Evolutionary conservation across 1,140 invertebrate species (phyloP).

Genomic region (Harpegnathos saltator): DNA sequence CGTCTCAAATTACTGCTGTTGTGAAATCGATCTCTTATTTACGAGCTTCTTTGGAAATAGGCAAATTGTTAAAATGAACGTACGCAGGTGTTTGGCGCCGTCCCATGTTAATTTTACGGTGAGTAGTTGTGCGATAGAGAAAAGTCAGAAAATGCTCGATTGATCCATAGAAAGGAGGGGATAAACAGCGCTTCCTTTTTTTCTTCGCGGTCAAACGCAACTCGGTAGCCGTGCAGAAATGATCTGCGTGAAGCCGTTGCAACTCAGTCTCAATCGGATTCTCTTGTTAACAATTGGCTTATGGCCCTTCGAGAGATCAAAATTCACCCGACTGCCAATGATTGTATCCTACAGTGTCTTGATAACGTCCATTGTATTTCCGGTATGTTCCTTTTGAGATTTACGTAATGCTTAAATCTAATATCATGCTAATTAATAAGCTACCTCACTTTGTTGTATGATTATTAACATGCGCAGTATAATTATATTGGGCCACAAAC

Average conservation of each 20-base stretch:
- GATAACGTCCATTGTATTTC: slow-evolving; percentile 21
- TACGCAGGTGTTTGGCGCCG: too few relatives aligned
- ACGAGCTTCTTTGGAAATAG: neutral
- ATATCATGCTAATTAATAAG: too few relatives aligned
- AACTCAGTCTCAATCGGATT: slow-evolving; percentile 18
- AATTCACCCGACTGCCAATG: slow-evolving; percentile 3
- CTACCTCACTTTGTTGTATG: too few relatives aligned
- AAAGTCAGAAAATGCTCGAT: too few relatives aligned
- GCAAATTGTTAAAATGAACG: neutral
- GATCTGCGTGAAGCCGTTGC: neutral
- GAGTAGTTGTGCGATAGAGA: neutral
- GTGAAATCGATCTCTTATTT: neutral
- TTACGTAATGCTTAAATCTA: too few relatives aligned
- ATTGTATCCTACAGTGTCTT: slow-evolving; percentile 4
- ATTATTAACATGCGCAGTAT: too few relatives aligned
- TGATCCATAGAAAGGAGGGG: too few relatives aligned
- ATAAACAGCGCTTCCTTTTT: neutral
- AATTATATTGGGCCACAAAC: too few relatives aligned
- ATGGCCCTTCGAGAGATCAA: slow-evolving; percentile 32
- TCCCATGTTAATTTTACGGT: neutral
- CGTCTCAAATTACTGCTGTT: neutral
- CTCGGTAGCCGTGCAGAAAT: neutral
- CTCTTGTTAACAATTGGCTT: slow-evolving; percentile 1
- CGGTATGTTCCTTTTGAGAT: neutral
- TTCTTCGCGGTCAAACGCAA: neutral